Evolutionary conservation across 2,113 vertebrate genomes (phyloP).

Genomic region (Crotalus helleri): DNA sequence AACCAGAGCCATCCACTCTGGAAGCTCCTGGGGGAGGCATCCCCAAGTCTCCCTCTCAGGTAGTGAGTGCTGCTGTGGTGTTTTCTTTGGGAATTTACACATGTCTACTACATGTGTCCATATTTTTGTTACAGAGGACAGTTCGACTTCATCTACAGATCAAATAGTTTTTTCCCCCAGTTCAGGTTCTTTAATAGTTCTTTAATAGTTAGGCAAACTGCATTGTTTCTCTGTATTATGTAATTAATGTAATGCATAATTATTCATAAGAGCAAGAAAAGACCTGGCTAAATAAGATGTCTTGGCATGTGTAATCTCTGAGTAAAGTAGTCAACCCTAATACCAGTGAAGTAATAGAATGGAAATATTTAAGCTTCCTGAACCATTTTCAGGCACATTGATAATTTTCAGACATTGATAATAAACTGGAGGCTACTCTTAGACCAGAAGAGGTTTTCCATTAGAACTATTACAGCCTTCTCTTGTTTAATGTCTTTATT

Average conservation of each 20-base stretch:
- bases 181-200: background rate
- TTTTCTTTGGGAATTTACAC: background rate
- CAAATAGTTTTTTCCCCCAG: background rate
- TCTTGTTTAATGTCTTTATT: background rate
- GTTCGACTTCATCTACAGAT: background rate
- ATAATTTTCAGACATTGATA: background rate
- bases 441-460: background rate
- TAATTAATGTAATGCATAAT: background rate
- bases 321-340: background rate
- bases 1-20: conserved; percentile 66
- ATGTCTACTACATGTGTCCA: background rate
- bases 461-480: background rate
- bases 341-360: background rate
- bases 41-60: conserved; percentile 96
- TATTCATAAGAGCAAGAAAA: background rate
- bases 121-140: conserved; percentile 2
- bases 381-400: background rate
- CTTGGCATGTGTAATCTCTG: background rate
- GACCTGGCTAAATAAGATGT: background rate
- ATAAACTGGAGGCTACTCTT: background rate
- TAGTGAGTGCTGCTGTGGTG: conserved; percentile 52
- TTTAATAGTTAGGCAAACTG: background rate
- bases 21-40: conserved; percentile 79
- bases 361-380: background rate
- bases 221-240: background rate